Evolutionary conservation across 2,113 vertebrate species (phyloP), one percentile per base, ranked within the genome.

Genomic region (Sminthopsis crassicaudata): DNA sequence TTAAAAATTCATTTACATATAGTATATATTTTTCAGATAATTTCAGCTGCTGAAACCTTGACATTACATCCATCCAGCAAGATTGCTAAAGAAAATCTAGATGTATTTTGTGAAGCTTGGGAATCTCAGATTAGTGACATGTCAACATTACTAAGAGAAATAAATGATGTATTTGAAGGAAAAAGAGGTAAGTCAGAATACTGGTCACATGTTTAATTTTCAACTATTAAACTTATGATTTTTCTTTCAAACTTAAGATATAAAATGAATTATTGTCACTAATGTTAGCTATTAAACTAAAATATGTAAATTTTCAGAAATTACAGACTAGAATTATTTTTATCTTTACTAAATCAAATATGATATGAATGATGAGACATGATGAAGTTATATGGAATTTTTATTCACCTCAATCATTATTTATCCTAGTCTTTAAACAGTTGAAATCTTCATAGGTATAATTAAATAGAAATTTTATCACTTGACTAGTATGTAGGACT

Each of bases 71-170:
- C 99, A 7, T 99, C 99, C 96, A 99, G 99, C 97, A 99, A 99
- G 98, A 99, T 99, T 53, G 99, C 99, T 50, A 99, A 99, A 98
- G 99, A 99, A 98, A 99, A 99, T 98, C 98, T 99, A 92, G 99
- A 99, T 89, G 99, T 99, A 51, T 99, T 99, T 98, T 99, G 99
- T 14, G 99, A 99, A 98, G 99, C 99, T 91, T 99, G 99, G 99
- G 99, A 99, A 97, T 99, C 99, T 4, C 99, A 99, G 97, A 99
- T 99, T 94, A 99, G 98, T 24, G 99, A 99, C 98, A 99, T 99
- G 99, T 99, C 99, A 48, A 96, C 99, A 90, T 98, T 99, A 94
- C 98, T 99, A 76, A 98, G 99, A 96, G 99, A 99, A 98, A 99
- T 99, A 98, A 99, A 98, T 53, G 99, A 99, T 84, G 98, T 99